phyloP scores from a whole-genome alignment of 2,113 vertebrate species.

The Labeo catla region DNA sequence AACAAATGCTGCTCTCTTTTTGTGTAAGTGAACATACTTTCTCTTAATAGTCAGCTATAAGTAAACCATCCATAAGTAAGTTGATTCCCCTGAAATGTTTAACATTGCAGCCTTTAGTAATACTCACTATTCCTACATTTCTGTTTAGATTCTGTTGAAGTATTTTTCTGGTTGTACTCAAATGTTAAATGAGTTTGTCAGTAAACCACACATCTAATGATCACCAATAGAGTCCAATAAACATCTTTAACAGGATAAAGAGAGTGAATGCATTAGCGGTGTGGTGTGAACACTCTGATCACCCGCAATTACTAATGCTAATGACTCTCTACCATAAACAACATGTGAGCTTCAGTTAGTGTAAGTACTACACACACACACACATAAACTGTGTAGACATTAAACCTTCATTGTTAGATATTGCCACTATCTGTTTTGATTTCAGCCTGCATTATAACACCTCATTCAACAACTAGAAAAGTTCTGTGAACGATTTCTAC shows the following conservation, averaged over 20 bases:
- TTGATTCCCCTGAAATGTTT: background rate
- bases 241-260: background rate
- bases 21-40: background rate
- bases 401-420: no score
- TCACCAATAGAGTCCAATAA: background rate
- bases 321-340: background rate
- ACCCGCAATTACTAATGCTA: slow-evolving; percentile 16
- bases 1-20: background rate
- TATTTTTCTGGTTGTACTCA: background rate
- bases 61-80: background rate
- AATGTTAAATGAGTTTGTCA: background rate
- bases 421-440: no score
- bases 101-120: background rate
- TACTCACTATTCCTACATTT: background rate
- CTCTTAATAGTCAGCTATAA: background rate
- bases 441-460: no score
- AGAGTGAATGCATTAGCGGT: slow-evolving; percentile 16
- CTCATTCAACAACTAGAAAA: no score
- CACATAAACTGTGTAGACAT: background rate
- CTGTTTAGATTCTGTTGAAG: background rate
- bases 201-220: background rate
- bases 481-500: no score
- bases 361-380: background rate
- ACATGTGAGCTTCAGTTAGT: background rate
- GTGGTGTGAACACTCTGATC: slow-evolving; percentile 34